phyloP scores from a whole-genome alignment of 2,113 vertebrate genomes.

The Pygoscelis adeliae region DNA sequence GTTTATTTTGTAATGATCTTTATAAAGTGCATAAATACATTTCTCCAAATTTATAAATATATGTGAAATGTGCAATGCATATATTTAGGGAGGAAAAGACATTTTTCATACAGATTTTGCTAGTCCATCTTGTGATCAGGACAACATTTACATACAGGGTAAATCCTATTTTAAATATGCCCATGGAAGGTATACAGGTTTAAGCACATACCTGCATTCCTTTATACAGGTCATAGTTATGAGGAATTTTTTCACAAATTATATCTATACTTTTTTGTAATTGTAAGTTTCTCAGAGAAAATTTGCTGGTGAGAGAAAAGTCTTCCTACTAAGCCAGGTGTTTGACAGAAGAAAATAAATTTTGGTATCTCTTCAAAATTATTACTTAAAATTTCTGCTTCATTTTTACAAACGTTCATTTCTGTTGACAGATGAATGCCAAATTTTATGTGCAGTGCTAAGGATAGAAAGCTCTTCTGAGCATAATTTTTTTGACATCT shows the following conservation, averaged over 20 bases:
- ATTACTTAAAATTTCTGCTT: neutral
- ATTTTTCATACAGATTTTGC: neutral
- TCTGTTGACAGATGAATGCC: neutral
- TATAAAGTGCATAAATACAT: neutral
- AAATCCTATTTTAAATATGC: neutral
- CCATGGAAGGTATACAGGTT: neutral
- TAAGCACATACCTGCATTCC: neutral
- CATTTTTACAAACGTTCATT: neutral
- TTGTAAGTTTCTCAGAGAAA: neutral
- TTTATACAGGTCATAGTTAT: neutral
- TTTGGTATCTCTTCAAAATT: neutral
- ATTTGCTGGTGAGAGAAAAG: neutral
- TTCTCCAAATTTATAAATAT: neutral
- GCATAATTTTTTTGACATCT: neutral
- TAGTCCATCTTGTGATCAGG: neutral
- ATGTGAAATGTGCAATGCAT: neutral
- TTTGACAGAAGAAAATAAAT: neutral
- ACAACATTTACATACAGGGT: neutral
- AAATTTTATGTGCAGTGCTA: neutral
- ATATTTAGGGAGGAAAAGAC: neutral
- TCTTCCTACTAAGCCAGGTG: neutral
- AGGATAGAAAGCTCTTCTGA: neutral
- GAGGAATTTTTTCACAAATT: neutral
- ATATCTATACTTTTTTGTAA: neutral
- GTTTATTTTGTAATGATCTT: neutral